Percentiles rank a stretch among this genome's conserved stretches.
Conservation (phyloP, 2,888 invertebrate genomes). For the Pinctada fucata region DNA sequence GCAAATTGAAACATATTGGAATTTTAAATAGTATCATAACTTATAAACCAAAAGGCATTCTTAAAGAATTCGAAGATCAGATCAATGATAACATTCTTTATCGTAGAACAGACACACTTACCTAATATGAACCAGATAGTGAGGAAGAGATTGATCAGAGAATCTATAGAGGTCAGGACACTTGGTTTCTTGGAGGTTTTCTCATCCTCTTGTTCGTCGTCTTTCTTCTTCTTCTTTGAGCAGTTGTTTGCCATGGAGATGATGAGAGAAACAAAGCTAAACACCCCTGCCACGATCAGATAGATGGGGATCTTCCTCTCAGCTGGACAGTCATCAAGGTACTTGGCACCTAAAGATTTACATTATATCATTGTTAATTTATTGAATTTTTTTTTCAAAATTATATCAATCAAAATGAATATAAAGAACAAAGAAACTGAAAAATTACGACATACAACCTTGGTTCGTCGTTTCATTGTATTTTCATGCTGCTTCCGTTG, state of each 20-base stretch:
- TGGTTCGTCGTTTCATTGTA: no score
- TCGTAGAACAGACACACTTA: neutral
- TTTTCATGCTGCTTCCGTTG: no score
- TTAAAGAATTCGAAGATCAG: no score
- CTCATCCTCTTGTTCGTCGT: neutral
- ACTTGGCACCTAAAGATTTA: constrained; percentile 38
- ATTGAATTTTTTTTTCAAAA: no score
- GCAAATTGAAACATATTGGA: no score
- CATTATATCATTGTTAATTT: no score
- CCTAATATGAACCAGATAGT: constrained; percentile 28
- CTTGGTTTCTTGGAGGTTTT: neutral
- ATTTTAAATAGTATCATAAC: no score
- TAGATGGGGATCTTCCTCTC: constrained; percentile 45
- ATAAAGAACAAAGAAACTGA: no score
- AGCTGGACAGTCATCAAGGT: constrained; percentile 45
- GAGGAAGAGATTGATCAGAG: constrained; percentile 17
- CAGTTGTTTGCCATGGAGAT: constrained; percentile 2
- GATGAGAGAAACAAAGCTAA: constrained; percentile 1
- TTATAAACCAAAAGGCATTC: no score
- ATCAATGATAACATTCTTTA: no score
- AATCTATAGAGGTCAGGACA: neutral
- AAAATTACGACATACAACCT: no score
- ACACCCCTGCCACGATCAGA: constrained; percentile 46
- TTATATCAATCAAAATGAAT: no score
- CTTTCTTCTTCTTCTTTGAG: constrained; percentile 2